Base-by-base conservation (phyloP, 2,113 vertebrate species). In the Zootoca vivipara region DNA sequence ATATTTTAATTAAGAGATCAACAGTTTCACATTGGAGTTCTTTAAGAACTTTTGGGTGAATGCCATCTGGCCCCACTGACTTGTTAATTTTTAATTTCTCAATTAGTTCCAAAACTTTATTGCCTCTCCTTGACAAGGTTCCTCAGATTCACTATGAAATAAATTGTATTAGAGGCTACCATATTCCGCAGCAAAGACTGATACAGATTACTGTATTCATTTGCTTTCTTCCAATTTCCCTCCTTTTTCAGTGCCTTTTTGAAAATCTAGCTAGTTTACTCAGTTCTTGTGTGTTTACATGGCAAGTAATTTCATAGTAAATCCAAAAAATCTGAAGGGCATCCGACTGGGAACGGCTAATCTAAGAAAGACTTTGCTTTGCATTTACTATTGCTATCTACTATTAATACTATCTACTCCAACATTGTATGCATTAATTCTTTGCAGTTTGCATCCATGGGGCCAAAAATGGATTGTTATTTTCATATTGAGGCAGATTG, bases 21-120 rank as follows among this genome's bases (percentile, higher is more conserved):
- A 78, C 74, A 78, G 69, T 86, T 86, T 86, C 85, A 86, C n/a
- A 78, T 86, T 42, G 70, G 64, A 69, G 64, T 85, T 86, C 75
- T 69, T 69, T 18, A 69, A 69, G 64, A 86, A 52, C 62, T 67
- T 75, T 86, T 78, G 64, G 75, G 85, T 78, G 42, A 67, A 28
- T 86, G 46, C n/a, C 65, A 86, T 79, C 30, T 13, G n/a, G 40
- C 73, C 40, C n/a, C 64, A 79, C 30, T 69, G 75, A 79, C n/a
- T 46, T 78, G 65, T 56, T 86, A 69, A 52, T 33, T 78, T 79
- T 78, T 78, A 67, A 86, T 86, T 46, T 69, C 20, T 86, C 77
- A 86, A 52, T 86, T 79, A 79, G 30, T 78, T 78, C 28, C 46
- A 52, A 86, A 56, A 28, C 30, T 86, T 67, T 9, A 24, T 33